Conservation (phyloP, 2,888 invertebrate species). For the Epicampocera succincta region DNA sequence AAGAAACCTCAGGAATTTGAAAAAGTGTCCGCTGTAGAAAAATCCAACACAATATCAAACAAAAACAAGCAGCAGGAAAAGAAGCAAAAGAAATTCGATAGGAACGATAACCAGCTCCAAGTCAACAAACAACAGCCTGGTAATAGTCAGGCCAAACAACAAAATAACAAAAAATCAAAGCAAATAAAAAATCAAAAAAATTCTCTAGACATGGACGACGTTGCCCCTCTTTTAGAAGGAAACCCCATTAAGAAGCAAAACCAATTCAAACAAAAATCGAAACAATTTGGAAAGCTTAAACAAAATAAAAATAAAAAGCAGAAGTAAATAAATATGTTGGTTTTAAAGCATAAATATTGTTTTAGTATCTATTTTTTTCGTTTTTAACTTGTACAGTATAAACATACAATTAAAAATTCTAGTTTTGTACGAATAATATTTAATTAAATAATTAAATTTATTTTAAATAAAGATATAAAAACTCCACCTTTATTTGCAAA, state of each 20-base stretch:
- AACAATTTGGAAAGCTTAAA: constrained; percentile 77
- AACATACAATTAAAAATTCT: no score
- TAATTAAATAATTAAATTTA: no score
- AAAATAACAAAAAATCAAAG: constrained; percentile 70
- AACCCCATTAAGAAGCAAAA: constrained; percentile 77
- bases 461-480: no score
- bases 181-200: constrained; percentile 15
- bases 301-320: constrained; percentile 73
- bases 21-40: not conserved
- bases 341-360: no score
- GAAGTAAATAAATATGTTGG: not conserved
- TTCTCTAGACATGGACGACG: constrained; percentile 18
- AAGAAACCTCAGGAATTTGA: not conserved
- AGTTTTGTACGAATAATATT: no score
- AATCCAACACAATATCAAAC: not conserved
- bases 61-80: constrained; percentile 7
- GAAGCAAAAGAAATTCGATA: constrained; percentile 4
- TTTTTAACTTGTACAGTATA: no score
- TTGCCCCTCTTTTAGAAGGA: constrained; percentile 71
- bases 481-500: no score
- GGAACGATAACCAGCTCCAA: constrained; percentile 9
- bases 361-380: no score
- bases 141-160: constrained; percentile 11
- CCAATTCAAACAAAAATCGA: constrained; percentile 76
- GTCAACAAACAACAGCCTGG: constrained; percentile 13